Base-by-base conservation (phyloP, 2,888 invertebrate species). In the Folsomia manolachei region DNA sequence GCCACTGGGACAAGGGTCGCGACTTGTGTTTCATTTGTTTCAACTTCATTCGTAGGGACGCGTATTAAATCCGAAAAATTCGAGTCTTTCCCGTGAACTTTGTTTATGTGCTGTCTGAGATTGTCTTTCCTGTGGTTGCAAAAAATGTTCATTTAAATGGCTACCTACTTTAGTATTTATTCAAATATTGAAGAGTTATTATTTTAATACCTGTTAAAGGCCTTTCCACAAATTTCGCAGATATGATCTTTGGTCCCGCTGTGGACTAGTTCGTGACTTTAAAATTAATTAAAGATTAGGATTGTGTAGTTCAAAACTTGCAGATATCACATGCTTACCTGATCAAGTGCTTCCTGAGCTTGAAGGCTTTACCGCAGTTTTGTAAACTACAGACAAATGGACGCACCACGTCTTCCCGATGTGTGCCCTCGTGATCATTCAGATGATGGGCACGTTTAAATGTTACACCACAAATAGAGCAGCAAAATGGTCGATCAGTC, bases 41-140 rank as follows among this genome's bases (percentile, higher is more conserved):
- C 21, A 14, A 27, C 25, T 19, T 66, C 66, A 4, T n/a, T n/a
- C n/a, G 51, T 24, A 21, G 66, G 66, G 51, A 66, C 66, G 11
- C 66, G 66, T 7, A 66, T 66, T 7, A 66, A 24, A 51, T 66
- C 66, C 18, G 66, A 66, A 24, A 66, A 66, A 4, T n/a, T n/a
- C n/a, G 66, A 66, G n/a, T 72, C 27, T 25, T 75, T 70, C 14
- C 72, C 72, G 39, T 75, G 74, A 27, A 75, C 68, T 53, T 75
- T 75, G n/a, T 60, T 68, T 0, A 75, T 64, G 23, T 75, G 74
- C 27, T 75, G 74, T 1, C 68, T 66, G 19, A 75, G 68, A 62
- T 75, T 75, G 68, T 75, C 74, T 25, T 75, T 74, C 21, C 74
- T n/a, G n/a, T n/a, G n/a, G n/a, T n/a, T n/a, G n/a, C n/a, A n/a